Evolutionary conservation across 1,140 invertebrate species (phyloP), one percentile per base, ranked within the genome.

Genomic region (Pinna nobilis): DNA sequence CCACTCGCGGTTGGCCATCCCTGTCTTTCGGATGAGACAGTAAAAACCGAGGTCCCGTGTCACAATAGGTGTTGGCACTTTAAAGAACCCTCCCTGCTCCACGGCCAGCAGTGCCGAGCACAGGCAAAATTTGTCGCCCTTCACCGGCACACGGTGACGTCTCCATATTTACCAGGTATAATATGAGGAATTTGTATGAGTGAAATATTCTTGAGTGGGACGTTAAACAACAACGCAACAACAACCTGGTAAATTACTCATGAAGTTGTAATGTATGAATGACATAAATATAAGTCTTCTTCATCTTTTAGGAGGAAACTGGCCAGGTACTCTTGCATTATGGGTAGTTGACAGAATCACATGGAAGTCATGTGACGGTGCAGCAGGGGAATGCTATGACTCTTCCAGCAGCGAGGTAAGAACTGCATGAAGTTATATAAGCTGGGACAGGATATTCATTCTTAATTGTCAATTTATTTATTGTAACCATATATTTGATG

Each of bases 131-230:
- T 28, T 97, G 96, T 80, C 97, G 99, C 89, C 96, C 96, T 0
- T 90, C 92, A 1, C 96, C 99, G 7, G 98, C 98, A 23, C 98
- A 98, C 28, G 99, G 98, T 0, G 99, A 99, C 87, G 99, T 99
- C 98, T 99, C 98, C 1, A 91, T 99, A 50, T 91, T 99, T 2
- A n/a, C n/a, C n/a, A n/a, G n/a, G n/a, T n/a, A n/a, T n/a, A n/a
- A n/a, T n/a, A 44, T 11, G n/a, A 44, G 9, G 39, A 44, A 44
- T 11, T 44, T 44, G 39, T 44, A n/a, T n/a, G n/a, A n/a, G n/a
- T n/a, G n/a, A n/a, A n/a, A n/a, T n/a, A n/a, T n/a, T n/a, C n/a
- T n/a, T n/a, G n/a, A n/a, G n/a, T n/a, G n/a, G n/a, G n/a, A n/a
- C n/a, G n/a, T n/a, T n/a, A n/a, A n/a, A n/a, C n/a, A n/a, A n/a